Percentiles rank a stretch among this genome's conserved stretches.
Conservation (phyloP, 1,140 invertebrate species). For the Panagrolaimus sp. region DNA sequence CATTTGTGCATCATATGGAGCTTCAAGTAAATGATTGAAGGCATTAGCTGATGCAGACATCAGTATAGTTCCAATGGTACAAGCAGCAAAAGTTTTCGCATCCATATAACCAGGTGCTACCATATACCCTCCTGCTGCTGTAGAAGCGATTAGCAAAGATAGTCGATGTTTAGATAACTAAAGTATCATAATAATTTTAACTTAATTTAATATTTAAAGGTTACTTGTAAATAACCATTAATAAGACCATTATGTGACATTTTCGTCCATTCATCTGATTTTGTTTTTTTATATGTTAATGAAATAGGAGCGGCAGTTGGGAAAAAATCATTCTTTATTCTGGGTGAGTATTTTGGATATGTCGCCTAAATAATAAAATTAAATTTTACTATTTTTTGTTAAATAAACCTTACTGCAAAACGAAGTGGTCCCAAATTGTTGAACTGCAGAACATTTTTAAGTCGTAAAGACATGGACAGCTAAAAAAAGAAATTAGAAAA, state of each 20-base stretch:
- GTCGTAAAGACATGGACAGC: no score
- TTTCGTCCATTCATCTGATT: slow-evolving; percentile 38
- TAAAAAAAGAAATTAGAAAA: no score
- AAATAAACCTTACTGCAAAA: slow-evolving; percentile 2
- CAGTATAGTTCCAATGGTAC: slow-evolving; percentile 78
- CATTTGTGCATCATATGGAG: slow-evolving; percentile 98
- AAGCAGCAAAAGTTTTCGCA: slow-evolving; percentile 66
- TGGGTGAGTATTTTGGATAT: no score
- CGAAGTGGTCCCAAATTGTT: slow-evolving; percentile 1
- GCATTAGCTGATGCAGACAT: slow-evolving; percentile 87
- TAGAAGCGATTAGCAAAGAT: slow-evolving; percentile 76
- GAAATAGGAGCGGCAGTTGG: neutral
- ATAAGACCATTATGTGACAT: slow-evolving; percentile 40
- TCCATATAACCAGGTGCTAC: slow-evolving; percentile 80
- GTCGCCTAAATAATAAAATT: neutral
- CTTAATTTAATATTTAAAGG: slow-evolving; percentile 68
- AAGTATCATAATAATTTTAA: no score
- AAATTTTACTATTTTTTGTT: no score
- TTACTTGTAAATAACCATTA: slow-evolving; percentile 67
- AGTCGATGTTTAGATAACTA: slow-evolving; percentile 53
- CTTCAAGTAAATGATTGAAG: slow-evolving; percentile 91
- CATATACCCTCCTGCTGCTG: slow-evolving; percentile 87
- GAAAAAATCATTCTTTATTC: no score
- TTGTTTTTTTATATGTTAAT: neutral
- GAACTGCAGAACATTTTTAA: neutral